These are phyloP conservation scores for Metopia argyrocephala DNA, from an alignment of 2,888 invertebrate genomes.

Conservation along the genomic window DNA sequence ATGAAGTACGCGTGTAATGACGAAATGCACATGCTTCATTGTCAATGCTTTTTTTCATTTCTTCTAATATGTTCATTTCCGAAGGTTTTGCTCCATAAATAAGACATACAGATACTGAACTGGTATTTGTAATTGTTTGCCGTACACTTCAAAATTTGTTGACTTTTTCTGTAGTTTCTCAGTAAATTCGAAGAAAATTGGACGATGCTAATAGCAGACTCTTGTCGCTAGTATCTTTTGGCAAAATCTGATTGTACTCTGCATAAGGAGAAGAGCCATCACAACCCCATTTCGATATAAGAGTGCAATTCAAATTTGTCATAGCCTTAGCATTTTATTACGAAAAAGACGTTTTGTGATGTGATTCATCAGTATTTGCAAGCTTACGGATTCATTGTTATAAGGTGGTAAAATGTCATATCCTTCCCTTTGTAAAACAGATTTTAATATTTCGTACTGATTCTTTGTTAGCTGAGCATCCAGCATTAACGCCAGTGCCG, in stretches of 20 bases:
- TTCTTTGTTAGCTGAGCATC: background rate
- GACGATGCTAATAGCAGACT: background rate
- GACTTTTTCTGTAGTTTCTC: too few relatives aligned
- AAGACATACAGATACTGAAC: too few relatives aligned
- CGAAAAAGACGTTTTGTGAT: background rate
- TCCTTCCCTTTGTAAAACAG: background rate
- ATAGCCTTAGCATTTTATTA: background rate
- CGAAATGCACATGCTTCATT: too few relatives aligned
- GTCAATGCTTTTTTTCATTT: too few relatives aligned
- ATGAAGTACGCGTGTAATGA: too few relatives aligned
- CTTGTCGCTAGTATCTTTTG: background rate
- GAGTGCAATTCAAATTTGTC: background rate
- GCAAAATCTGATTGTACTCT: background rate
- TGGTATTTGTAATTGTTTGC: too few relatives aligned
- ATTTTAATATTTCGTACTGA: background rate
- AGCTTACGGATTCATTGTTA: background rate
- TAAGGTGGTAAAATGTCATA: background rate
- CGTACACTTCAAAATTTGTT: too few relatives aligned
- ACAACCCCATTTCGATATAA: too few relatives aligned
- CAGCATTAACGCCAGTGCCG: background rate
- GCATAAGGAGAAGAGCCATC: background rate
- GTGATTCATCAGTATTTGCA: background rate
- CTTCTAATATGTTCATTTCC: background rate
- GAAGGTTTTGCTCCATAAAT: background rate
- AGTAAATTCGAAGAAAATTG: too few relatives aligned